phyloP scores from a whole-genome alignment of 2,113 vertebrate genomes.

The Gobio gobio region DNA sequence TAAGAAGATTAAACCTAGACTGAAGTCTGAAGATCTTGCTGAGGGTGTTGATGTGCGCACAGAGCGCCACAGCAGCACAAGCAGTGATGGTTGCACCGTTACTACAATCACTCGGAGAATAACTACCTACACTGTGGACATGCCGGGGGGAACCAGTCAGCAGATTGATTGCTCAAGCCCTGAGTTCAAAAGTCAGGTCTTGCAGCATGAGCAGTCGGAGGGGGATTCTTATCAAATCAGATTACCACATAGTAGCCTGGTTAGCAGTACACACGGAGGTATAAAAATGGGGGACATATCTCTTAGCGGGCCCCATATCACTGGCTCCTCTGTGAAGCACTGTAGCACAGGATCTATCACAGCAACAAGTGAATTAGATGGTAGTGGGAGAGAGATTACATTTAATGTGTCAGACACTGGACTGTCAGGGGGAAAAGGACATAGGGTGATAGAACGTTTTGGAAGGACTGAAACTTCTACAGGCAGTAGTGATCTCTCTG shows the following conservation, averaged over 20 bases:
- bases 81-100: constrained; percentile 80
- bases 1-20: constrained; percentile 93
- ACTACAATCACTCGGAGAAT: constrained; percentile 90
- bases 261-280: constrained; percentile 66
- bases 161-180: constrained; percentile 79
- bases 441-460: constrained; percentile 58
- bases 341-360: constrained; percentile 64
- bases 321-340: constrained; percentile 66
- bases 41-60: constrained; percentile 82
- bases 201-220: constrained; percentile 72
- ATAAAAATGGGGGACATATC: constrained; percentile 68
- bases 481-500: constrained; percentile 53
- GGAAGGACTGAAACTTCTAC: constrained; percentile 48
- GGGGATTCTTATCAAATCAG: constrained; percentile 67
- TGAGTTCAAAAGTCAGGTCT: constrained; percentile 77
- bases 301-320: constrained; percentile 62
- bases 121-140: constrained; percentile 93
- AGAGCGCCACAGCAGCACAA: constrained; percentile 89
- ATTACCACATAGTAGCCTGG: constrained; percentile 66
- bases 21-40: constrained; percentile 84
- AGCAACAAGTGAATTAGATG: constrained; percentile 65
- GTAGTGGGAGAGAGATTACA: constrained; percentile 60
- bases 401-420: constrained; percentile 69
- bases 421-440: constrained; percentile 50
- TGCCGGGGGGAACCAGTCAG: constrained; percentile 76